phyloP scores from a whole-genome alignment of 2,797 vertebrate genomes.

The Cyprinella venusta region DNA sequence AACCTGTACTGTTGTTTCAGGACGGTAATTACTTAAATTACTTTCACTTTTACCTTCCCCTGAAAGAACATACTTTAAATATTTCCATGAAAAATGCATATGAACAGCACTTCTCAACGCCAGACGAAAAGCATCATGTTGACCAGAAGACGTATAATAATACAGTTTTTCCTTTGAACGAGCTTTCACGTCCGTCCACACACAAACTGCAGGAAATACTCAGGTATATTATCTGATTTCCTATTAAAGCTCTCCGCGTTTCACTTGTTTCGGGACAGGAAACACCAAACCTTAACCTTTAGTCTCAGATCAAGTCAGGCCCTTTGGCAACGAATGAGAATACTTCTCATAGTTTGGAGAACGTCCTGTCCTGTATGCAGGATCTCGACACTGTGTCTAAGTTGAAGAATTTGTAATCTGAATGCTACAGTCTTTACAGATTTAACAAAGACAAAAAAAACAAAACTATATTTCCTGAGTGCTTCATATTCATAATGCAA shows the following conservation, averaged over 20 bases:
- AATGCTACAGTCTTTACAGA: background rate
- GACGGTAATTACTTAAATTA: background rate
- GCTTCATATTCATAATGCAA: constrained; percentile 56
- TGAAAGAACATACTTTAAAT: background rate
- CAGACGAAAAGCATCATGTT: background rate
- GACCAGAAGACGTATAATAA: background rate
- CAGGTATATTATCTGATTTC: constrained; percentile 42
- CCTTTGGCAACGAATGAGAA: background rate
- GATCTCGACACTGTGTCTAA: background rate
- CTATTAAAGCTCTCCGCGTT: constrained; percentile 3
- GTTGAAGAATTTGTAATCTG: too few species aligned
- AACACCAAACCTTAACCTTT: constrained; percentile 14
- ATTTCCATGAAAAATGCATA: background rate
- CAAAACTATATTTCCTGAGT: constrained; percentile 12
- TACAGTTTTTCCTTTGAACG: background rate
- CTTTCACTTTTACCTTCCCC: background rate
- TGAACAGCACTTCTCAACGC: background rate
- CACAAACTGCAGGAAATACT: constrained; percentile 30
- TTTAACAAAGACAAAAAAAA: background rate
- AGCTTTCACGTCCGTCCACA: background rate
- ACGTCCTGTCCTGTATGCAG: background rate
- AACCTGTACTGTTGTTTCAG: background rate
- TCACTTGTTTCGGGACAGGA: constrained; percentile 12
- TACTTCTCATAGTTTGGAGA: background rate
- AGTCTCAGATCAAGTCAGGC: background rate